These are phyloP conservation scores for Perca flavescens DNA, from an alignment of 2,113 vertebrate genomes.

Conservation along the genomic window DNA sequence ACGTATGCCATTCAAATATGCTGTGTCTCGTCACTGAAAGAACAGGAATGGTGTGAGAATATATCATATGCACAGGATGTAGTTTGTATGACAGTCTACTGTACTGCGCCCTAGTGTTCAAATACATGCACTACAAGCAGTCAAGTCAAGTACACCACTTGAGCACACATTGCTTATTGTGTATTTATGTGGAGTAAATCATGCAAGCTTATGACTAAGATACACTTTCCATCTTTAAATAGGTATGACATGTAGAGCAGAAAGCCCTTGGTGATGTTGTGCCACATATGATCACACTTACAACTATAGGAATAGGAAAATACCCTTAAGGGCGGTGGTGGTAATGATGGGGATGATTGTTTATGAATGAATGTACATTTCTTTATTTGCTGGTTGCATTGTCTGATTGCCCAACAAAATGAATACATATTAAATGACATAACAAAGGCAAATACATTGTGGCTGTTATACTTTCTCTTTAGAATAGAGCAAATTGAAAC, in stretches of 20 bases:
- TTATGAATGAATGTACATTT: background rate
- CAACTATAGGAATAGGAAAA: background rate
- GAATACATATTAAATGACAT: background rate
- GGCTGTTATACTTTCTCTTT: background rate
- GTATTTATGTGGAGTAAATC: conserved; percentile 38
- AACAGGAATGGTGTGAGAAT: background rate
- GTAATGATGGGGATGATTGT: background rate
- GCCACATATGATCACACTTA: conserved; percentile 16
- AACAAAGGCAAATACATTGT: background rate
- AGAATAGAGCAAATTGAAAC: background rate
- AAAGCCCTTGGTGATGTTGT: conserved; percentile 7
- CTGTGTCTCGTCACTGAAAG: background rate
- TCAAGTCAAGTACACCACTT: background rate
- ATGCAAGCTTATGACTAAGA: conserved; percentile 12
- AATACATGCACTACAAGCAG: background rate
- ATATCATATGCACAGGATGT: background rate
- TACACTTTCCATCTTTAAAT: conserved; percentile 33
- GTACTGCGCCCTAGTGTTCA: conserved; percentile 51
- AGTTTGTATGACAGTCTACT: background rate
- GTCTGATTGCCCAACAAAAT: background rate
- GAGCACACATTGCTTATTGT: conserved; percentile 16
- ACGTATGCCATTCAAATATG: background rate
- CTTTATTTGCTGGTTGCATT: background rate
- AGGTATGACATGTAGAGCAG: conserved; percentile 36
- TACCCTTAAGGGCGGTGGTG: background rate